Evolutionary conservation across 2,113 vertebrate genomes (phyloP).

Genomic region (Cyanocitta stelleri): DNA sequence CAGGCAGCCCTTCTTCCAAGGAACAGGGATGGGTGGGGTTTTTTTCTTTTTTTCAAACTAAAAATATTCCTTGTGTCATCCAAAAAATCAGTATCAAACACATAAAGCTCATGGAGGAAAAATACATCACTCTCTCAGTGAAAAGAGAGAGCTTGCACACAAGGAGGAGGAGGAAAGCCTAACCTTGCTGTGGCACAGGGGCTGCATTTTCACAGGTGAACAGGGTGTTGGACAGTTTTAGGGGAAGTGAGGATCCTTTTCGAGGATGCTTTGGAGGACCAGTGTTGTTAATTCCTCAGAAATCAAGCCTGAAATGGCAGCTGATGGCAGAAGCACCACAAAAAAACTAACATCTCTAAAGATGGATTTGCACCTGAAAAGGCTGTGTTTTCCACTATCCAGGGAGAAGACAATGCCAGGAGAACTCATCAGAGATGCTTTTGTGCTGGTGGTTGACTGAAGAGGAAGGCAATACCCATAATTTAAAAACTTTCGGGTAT

Average conservation of each 20-base stretch:
- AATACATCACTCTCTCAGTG: neutral
- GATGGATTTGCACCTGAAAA: neutral
- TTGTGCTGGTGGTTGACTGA: neutral
- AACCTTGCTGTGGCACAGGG: rapidly evolving
- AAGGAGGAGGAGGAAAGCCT: neutral
- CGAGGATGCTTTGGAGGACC: neutral
- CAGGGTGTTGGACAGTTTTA: neutral
- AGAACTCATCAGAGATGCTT: neutral
- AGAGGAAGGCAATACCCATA: neutral
- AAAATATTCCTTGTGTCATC: neutral
- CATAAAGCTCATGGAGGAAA: neutral
- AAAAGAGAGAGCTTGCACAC: neutral
- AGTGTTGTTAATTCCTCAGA: neutral
- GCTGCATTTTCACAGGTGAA: neutral
- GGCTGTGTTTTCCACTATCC: neutral
- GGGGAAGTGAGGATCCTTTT: neutral
- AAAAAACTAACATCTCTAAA: neutral
- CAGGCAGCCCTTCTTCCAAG: neutral
- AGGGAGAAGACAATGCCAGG: neutral
- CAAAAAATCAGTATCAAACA: neutral
- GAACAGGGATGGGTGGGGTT: neutral
- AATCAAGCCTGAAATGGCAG: neutral
- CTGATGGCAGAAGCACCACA: neutral
- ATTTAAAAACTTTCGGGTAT: neutral
- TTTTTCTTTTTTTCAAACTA: neutral